A percentile compares a stretch with the other conserved stretches of the same genome.
These are phyloP conservation scores for Pharmacophagus antenor DNA, from an alignment of 2,888 invertebrate genomes.

Conservation along the genomic window DNA sequence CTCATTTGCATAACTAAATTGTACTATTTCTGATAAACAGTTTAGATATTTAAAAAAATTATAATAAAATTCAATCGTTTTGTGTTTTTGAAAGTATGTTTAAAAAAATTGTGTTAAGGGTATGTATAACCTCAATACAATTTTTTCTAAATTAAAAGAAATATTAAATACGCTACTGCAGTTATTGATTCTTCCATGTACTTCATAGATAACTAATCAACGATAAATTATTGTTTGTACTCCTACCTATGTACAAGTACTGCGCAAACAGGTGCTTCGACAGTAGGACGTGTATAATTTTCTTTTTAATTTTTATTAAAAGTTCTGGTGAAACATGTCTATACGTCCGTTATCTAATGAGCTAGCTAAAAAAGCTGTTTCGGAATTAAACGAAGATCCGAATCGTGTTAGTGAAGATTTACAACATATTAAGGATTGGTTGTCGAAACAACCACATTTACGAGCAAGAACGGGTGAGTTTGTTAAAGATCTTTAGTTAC, in stretches of 20 bases:
- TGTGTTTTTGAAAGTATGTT: no score
- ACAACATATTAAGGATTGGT: conserved; percentile 73
- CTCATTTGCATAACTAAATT: no score
- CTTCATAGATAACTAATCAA: conserved; percentile 24
- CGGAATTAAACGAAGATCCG: conserved; percentile 75
- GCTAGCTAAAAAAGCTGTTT: conserved; percentile 56
- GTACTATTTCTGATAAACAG: no score
- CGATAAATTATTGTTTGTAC: conserved; percentile 9
- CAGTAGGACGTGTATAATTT: conserved; percentile 14
- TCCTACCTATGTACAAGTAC: no score
- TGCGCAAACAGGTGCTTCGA: conserved; percentile 10
- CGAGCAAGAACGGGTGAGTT: conserved; percentile 55
- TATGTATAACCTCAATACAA: no score
- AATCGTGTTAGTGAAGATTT: conserved; percentile 63
- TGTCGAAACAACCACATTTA: conserved; percentile 75
- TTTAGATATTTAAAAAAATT: no score
- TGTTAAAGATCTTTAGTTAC: not conserved
- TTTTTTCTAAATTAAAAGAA: not conserved
- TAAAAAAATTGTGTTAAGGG: no score
- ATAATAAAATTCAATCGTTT: no score
- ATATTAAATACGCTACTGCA: not conserved
- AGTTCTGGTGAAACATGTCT: conserved; percentile 36
- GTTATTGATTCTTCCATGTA: conserved; percentile 17
- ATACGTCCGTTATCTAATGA: conserved; percentile 45
- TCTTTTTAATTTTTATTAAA: not conserved